Evolutionary conservation across 1,140 invertebrate species (phyloP), one percentile per base, ranked within the genome.

Genomic region (Trachymyrmex septentrionalis): DNA sequence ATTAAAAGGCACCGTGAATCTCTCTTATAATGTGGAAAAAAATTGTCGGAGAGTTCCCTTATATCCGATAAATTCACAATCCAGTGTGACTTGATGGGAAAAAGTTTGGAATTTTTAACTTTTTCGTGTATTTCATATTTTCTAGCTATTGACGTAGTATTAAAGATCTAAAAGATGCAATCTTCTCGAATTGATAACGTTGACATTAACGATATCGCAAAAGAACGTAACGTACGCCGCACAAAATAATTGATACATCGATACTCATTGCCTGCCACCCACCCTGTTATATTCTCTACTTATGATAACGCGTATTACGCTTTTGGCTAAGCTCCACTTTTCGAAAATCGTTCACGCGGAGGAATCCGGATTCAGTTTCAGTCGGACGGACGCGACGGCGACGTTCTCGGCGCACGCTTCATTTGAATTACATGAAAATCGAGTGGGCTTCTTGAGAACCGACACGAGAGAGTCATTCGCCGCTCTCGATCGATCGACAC

Each of bases 361-460:
- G 80, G n/a, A 82, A 82, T 82, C 67, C 67, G 69, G 69, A 73
- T 73, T 84, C 80, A 38, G 71, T 73, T 61, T 73, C 80, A 84
- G 55, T 10, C 24, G n/a, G 50, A 80, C 27, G 80, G 38, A 63
- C 72, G 50, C 69, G 77, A 80, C 48, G 71, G 50, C 69, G 77
- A 80, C 48, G 75, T 53, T 80, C 63, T 80, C 63, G 63, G 76
- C 44, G 81, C 55, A 72, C 59, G 76, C 38, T 88, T 90, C 86
- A 89, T 91, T 92, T 87, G 86, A 92, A 92, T 91, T 86, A 91
- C 90, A 91, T 90, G 89, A 91, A 88, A 88, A 87, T 90, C 88
- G 78, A 90, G 86, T 72, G 75, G 63, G 44, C 76, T 87, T 48
- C 87, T 90, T 61, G 72, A 82, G 66, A n/a, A 57, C 55, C 59